Percentiles rank a stretch among this genome's conserved stretches.
These are phyloP conservation scores for Yponomeuta plumbellus DNA, from an alignment of 2,888 invertebrate species.

Conservation along the genomic window DNA sequence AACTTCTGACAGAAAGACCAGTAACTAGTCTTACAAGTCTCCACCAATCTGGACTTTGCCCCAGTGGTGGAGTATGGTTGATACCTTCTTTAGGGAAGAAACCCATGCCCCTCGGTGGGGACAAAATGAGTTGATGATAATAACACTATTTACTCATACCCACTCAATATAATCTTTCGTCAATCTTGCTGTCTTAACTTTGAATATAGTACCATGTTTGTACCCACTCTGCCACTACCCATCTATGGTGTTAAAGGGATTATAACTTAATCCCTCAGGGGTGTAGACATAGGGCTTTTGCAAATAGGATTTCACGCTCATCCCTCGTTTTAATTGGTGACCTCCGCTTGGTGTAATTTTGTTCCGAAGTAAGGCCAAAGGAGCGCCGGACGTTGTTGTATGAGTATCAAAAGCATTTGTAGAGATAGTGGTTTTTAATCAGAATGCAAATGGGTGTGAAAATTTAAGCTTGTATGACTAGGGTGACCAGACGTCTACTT, in stretches of 20 bases:
- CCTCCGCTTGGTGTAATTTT: not conserved
- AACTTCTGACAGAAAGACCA: too few relatives aligned
- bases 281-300: not conserved
- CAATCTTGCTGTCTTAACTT: not conserved
- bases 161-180: too few relatives aligned
- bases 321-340: not conserved
- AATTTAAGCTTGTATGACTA: not conserved
- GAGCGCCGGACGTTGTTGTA: not conserved
- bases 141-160: too few relatives aligned
- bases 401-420: not conserved
- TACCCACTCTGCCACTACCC: not conserved
- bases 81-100: too few relatives aligned
- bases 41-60: too few relatives aligned
- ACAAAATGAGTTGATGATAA: too few relatives aligned
- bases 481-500: too few relatives aligned
- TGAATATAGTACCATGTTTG: not conserved
- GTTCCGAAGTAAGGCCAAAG: not conserved
- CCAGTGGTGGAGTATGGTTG: too few relatives aligned
- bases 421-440: not conserved
- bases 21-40: too few relatives aligned
- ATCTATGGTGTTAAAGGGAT: not conserved
- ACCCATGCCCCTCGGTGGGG: too few relatives aligned
- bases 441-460: slow-evolving; percentile 3
- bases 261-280: slow-evolving; percentile 1
- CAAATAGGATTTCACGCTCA: not conserved